A percentile compares a stretch with the other conserved stretches of the same genome.
Evolutionary conservation across 2,113 vertebrate species (phyloP).

Genomic region (Siniperca knerii): DNA sequence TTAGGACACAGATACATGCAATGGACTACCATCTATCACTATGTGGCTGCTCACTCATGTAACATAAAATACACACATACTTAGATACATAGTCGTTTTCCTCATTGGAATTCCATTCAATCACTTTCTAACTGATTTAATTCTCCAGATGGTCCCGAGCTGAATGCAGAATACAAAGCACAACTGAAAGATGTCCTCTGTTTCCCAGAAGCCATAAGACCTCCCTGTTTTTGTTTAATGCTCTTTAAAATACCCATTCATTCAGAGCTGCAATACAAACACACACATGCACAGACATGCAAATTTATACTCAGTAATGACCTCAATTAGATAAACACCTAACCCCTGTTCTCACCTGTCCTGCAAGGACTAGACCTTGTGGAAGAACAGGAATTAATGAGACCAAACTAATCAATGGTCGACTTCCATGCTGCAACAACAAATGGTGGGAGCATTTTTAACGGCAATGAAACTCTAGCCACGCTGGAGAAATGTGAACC

Average conservation of each 20-base stretch:
- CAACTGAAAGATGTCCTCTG: slow-evolving; percentile 32
- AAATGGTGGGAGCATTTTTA: slow-evolving; percentile 37
- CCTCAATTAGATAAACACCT: slow-evolving; percentile 55
- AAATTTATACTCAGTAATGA: slow-evolving; percentile 13
- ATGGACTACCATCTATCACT: neutral
- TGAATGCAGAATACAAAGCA: slow-evolving; percentile 40
- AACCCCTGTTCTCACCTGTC: slow-evolving; percentile 20
- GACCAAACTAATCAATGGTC: slow-evolving; percentile 58
- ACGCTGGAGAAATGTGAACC: slow-evolving; percentile 38
- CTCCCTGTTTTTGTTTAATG: slow-evolving; percentile 38
- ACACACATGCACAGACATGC: slow-evolving; percentile 32
- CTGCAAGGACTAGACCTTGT: neutral
- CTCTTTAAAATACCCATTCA: slow-evolving; percentile 47
- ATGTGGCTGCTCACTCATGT: slow-evolving; percentile 16
- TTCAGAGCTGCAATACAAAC: slow-evolving; percentile 29
- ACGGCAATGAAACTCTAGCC: slow-evolving; percentile 30
- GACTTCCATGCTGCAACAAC: slow-evolving; percentile 23
- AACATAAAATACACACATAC: slow-evolving; percentile 9
- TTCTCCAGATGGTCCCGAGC: slow-evolving; percentile 65
- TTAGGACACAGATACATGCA: slow-evolving; percentile 21
- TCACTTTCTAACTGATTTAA: slow-evolving; percentile 66
- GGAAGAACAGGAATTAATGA: slow-evolving; percentile 50
- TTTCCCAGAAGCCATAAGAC: slow-evolving; percentile 31
- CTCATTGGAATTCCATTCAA: slow-evolving; percentile 52
- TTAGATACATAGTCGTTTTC: slow-evolving; percentile 11